A percentile compares a stretch with the other conserved stretches of the same genome.
These are phyloP conservation scores for Onychomys leucogaster DNA, from an alignment of 2,797 vertebrate species.

Conservation along the genomic window DNA sequence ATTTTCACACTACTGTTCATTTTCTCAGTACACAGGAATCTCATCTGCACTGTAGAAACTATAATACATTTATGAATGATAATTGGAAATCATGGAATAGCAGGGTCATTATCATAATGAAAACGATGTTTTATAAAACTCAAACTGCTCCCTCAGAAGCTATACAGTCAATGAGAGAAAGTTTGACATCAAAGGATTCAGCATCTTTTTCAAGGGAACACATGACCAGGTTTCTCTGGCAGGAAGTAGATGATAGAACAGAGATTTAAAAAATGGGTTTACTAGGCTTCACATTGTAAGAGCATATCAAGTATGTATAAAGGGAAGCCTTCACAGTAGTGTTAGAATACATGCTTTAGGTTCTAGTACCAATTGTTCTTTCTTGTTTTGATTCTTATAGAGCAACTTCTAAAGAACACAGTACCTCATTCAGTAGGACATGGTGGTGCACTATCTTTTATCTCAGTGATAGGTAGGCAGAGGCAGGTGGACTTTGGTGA, in stretches of 20 bases:
- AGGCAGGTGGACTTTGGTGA: not conserved
- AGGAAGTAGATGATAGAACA: not conserved
- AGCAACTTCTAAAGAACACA: not conserved
- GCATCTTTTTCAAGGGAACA: not conserved
- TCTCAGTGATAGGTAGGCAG: not conserved
- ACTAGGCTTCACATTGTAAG: not conserved
- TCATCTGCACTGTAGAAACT: not conserved
- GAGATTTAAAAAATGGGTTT: not conserved
- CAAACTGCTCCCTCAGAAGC: not conserved
- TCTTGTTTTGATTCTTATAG: not conserved
- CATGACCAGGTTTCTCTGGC: not conserved
- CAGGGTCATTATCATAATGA: not conserved
- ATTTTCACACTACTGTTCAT: not conserved
- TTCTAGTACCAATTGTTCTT: not conserved
- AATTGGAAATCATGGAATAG: constrained; percentile 11
- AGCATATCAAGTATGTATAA: not conserved
- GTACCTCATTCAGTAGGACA: not conserved
- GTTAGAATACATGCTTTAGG: not conserved
- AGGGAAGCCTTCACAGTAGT: not conserved
- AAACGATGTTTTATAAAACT: not conserved
- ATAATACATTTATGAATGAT: constrained; percentile 16
- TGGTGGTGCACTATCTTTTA: not conserved
- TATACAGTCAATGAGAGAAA: not conserved
- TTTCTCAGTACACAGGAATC: not conserved
- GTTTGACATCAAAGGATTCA: constrained; percentile 18